Percentiles rank a stretch among this genome's conserved stretches.
Evolutionary conservation across 2,113 vertebrate genomes (phyloP).

Genomic region (Anas platyrhynchos): DNA sequence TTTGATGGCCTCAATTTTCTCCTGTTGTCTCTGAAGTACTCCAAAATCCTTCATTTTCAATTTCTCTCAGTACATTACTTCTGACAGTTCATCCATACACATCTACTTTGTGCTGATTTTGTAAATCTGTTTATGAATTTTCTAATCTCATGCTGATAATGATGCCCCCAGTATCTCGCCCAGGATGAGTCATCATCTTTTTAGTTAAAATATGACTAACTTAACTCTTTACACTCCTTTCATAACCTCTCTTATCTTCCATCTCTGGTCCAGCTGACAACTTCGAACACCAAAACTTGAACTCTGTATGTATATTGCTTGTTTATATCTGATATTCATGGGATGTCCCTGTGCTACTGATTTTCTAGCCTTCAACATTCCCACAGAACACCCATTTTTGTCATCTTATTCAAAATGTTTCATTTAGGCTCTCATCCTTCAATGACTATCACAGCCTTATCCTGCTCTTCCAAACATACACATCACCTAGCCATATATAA

Average conservation of each 20-base stretch:
- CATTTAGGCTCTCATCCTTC: not conserved
- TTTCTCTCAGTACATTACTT: not conserved
- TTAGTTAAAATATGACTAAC: not conserved
- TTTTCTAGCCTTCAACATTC: not conserved
- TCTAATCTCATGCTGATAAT: not conserved
- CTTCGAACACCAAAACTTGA: not conserved
- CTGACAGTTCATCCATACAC: not conserved
- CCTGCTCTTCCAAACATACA: not conserved
- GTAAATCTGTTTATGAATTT: not conserved
- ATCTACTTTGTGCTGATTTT: not conserved
- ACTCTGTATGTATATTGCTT: not conserved
- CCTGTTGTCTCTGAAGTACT: not conserved
- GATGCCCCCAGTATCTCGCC: not conserved
- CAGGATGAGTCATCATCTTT: not conserved
- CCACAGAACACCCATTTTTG: rapidly evolving
- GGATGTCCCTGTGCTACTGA: not conserved
- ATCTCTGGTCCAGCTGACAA: not conserved
- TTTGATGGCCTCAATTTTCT: not conserved
- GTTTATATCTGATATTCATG: not conserved
- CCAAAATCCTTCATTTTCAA: not conserved
- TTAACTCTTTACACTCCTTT: not conserved
- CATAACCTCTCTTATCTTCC: not conserved
- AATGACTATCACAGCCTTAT: not conserved
- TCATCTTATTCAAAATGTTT: not conserved
- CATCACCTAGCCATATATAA: not conserved